Percentiles rank a stretch among this genome's conserved stretches.
These are phyloP conservation scores for Cistogaster globosa DNA, from an alignment of 2,888 invertebrate genomes.

Conservation along the genomic window DNA sequence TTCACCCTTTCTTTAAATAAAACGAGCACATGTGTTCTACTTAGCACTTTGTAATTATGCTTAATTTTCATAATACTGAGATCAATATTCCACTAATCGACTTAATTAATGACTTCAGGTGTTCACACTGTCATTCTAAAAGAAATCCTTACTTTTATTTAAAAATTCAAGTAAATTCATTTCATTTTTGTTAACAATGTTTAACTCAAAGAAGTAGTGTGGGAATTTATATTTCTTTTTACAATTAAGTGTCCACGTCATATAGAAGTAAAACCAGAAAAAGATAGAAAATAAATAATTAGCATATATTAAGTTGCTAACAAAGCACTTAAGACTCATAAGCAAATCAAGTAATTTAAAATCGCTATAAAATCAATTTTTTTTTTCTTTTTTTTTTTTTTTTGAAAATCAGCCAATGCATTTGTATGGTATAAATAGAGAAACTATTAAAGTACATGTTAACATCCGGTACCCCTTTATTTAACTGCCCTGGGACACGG, in stretches of 20 bases:
- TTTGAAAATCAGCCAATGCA: not conserved
- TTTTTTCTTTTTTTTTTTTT: constrained; percentile 23
- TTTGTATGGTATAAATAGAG: not conserved
- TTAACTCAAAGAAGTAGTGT: constrained; percentile 24
- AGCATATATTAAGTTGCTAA: constrained; percentile 44
- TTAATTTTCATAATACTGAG: not conserved
- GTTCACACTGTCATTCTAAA: constrained; percentile 29
- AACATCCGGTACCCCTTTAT: constrained; percentile 40
- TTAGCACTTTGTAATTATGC: not conserved
- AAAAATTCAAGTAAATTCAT: not conserved
- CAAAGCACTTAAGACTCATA: constrained; percentile 35
- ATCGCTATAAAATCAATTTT: constrained; percentile 55
- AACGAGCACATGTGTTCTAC: too few species aligned
- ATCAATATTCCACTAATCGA: not conserved
- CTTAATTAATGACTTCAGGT: constrained; percentile 49
- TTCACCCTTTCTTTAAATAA: too few species aligned
- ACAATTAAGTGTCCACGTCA: constrained; percentile 16
- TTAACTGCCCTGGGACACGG: constrained; percentile 40
- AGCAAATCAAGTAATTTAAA: constrained; percentile 64
- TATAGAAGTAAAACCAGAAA: not conserved
- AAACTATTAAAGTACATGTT: constrained; percentile 17
- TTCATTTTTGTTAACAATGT: not conserved
- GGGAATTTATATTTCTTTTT: constrained; percentile 38
- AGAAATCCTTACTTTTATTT: not conserved
- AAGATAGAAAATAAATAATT: constrained; percentile 11